Base-by-base conservation (phyloP, 2,888 invertebrate genomes). In the Athrips mouffetella region DNA sequence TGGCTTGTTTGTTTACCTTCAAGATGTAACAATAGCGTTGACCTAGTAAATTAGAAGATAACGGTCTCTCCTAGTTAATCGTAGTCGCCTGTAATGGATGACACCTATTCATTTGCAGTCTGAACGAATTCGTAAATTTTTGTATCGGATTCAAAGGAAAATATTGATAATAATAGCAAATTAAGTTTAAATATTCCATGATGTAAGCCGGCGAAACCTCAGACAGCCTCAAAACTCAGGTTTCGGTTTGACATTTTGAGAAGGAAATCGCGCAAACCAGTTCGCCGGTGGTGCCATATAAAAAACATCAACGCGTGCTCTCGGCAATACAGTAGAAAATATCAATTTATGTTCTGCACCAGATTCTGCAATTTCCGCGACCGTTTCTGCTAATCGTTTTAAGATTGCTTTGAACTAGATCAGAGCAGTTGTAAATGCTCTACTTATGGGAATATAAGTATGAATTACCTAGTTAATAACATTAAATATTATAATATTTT, bases 291-390 rank as follows among this genome's bases (percentile, higher is more conserved):
- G 21, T 11, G 2, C 18, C 30, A 18, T 42, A 42, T 18, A 30
- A 42, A 42, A 29, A 18, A 42, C 42, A 42, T 42, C 42, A 42
- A 42, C 42, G 42, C 42, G 27, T 23, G 37, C 21, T 18, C 18
- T 11, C 5, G 20, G 20, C 21, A 37, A 37, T 37, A 21, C 18
- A 35, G 37, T 21, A 37, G 21, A 21, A 37, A 42, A 30, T 45
- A 35, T 47, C 7, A 21, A 35, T 30, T 45, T n/a, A 8, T 27
- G 27, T 27, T 37, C 37, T 37, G 37, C 37, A 37, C 37, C 37
- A 37, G 20, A 11, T 37, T 37, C n/a, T 20, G 11, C 3, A 20
- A 37, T 18, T 21, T 21, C 21, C 21, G 37, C 10, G 21, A 11
- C 20, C 11, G 37, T 37, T 21, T 37, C 37, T 37, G 20, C 37